Base-by-base conservation (phyloP, 2,888 invertebrate genomes). In the Phragmatobia fuliginosa region DNA sequence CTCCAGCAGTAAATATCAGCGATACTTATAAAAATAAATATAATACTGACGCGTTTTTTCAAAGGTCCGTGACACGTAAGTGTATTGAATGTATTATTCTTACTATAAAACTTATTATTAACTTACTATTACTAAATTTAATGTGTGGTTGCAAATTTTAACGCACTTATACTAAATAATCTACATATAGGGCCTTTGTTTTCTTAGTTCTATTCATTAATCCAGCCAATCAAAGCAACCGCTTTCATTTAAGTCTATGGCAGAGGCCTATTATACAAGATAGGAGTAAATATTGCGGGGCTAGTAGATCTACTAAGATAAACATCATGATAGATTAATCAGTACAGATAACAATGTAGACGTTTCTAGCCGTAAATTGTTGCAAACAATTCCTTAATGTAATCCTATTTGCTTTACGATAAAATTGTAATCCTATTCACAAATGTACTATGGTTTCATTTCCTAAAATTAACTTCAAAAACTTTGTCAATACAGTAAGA, bases 341-440 rank as follows among this genome's bases (percentile, higher is more conserved):
- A 67, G 67, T 67, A 33, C 32, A 21, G 67, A 41, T 64, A 67
- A 64, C 67, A 33, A 52, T 67, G 60, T 67, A 49, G 16, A 60
- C 38, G 33, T 8, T 28, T 36, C 25, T 62, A 41, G 52, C 38
- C 32, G 52, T 67, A 60, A 70, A 67, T 70, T 70, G 67, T 63
- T 67, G 63, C 45, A 59, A 67, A 52, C 67, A 70, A 66, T n/a
- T 31, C 64, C 68, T 49, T 36, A 38, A 25, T 67, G 59, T 59
- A 36, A 59, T 62, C 33, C 25, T 33, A 62, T 45, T 67, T 70
- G 45, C 28, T 45, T 38, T 21, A 28, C 16, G 52, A 70, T 70
- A 70, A 58, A 63, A 59, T 66, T 45, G 58, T 62, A 56, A n/a
- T n/a, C n/a, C n/a, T n/a, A n/a, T n/a, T n/a, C n/a, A n/a, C n/a